Evolutionary conservation across 1,140 invertebrate genomes (phyloP), one percentile per base, ranked within the genome.

Genomic region (Batillaria attramentaria): DNA sequence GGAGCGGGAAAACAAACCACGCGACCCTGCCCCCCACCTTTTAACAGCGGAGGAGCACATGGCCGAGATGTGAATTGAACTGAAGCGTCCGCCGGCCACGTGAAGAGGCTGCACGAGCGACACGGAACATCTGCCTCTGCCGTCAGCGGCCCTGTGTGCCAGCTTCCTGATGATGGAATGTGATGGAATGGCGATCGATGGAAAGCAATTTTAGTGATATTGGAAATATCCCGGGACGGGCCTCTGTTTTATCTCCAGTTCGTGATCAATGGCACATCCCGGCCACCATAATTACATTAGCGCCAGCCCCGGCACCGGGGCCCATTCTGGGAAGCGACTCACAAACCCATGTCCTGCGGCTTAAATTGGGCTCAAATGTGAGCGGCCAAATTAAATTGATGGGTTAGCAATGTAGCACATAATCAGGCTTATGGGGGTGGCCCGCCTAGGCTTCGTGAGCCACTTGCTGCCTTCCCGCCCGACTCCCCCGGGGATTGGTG

Each of bases 361-460:
- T 70, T 70, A 70, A 39, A 70, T 39, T n/a, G 37, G 68, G 39
- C 68, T 70, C 68, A 70, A 70, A 39, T 70, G 68, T 28, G 37
- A 42, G 68, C 68, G 41, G 13, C 68, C 68, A 70, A 70, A 70
- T 70, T 70, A 70, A 70, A 70, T 70, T 70, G 68, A 70, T 70
- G 68, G 68, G 68, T 70, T 70, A 70, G 41, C 68, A 42, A 70
- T 70, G 68, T 42, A 42, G 68, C 68, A 70, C 68, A 70, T 70
- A 70, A 70, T 70, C 68, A 37, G 68, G 68, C 68, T 70, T 70
- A 42, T 39, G 68, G 68, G 68, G 28, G 57, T n/a, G 57, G 6
- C 46, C 46, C 46, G 10, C 46, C 8, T 24, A 8, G 46, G 24
- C 10, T 10, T 24, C 10, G 46, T 24, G 6, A 6, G 57, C 57